Conservation (phyloP, 2,888 invertebrate species). For the Eupithecia pulchellata region DNA sequence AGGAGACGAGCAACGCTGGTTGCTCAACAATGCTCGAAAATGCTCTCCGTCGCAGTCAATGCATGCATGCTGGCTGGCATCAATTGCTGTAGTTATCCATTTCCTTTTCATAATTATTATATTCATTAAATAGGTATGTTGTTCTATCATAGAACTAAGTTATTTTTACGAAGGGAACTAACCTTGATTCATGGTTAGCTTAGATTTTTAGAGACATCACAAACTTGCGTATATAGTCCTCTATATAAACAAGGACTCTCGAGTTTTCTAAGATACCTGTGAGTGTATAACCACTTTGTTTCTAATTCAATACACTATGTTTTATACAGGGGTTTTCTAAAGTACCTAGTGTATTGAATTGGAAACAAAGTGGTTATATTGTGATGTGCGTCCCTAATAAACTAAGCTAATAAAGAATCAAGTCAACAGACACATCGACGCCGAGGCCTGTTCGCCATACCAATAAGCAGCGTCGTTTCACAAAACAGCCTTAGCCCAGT, state of each 20-base stretch:
- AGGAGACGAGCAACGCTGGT: too few relatives aligned
- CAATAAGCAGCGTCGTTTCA: constrained; percentile 56
- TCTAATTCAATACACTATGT: too few relatives aligned
- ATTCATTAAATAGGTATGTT: background rate
- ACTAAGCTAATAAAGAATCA: constrained; percentile 72
- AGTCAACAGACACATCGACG: constrained; percentile 81
- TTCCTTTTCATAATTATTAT: constrained; percentile 6
- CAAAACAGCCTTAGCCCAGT: constrained; percentile 58
- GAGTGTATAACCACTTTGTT: too few relatives aligned
- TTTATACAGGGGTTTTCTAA: background rate
- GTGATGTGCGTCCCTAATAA: constrained; percentile 51
- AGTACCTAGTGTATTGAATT: constrained; percentile 8
- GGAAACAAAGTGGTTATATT: constrained; percentile 31
- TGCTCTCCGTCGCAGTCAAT: background rate
- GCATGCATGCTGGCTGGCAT: too few relatives aligned
- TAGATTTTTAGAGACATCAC: too few relatives aligned
- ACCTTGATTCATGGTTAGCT: too few relatives aligned
- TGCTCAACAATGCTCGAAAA: too few relatives aligned
- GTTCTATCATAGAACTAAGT: background rate
- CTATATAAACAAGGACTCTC: too few relatives aligned
- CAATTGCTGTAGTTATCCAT: constrained; percentile 10
- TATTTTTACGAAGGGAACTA: too few relatives aligned
- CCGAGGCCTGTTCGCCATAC: constrained; percentile 76
- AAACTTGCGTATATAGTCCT: too few relatives aligned
- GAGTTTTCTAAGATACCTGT: too few relatives aligned